phyloP scores from a whole-genome alignment of 30 jellyfish, hydroid and myxozoan species.

The Chrysaora quinquecirrha region DNA sequence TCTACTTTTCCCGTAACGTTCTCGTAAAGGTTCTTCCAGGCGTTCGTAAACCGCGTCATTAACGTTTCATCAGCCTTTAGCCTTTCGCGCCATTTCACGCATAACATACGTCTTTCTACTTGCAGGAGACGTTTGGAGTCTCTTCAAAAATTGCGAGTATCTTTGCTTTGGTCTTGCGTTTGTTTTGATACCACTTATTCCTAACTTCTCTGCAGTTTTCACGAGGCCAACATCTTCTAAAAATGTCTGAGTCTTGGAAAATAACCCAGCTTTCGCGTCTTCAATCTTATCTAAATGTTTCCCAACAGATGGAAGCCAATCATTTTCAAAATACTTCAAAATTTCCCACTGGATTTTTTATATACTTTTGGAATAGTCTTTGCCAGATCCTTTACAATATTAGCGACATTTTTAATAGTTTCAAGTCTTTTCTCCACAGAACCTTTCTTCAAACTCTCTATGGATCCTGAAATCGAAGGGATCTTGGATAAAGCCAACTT shows the following conservation, averaged over 20 bases:
- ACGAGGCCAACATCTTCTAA: slow-evolving; percentile 26
- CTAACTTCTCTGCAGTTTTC: not conserved
- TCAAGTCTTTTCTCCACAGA: slow-evolving; percentile 50
- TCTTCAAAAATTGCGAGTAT: slow-evolving; percentile 19
- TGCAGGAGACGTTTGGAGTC: not conserved
- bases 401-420: slow-evolving; percentile 6
- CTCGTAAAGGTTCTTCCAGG: slow-evolving; percentile 35
- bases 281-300: slow-evolving; percentile 45
- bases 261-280: slow-evolving; percentile 12
- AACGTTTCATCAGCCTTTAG: slow-evolving; percentile 39
- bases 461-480: slow-evolving; percentile 10
- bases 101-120: slow-evolving; percentile 6
- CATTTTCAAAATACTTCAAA: slow-evolving; percentile 12
- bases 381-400: slow-evolving; percentile 19
- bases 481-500: slow-evolving; percentile 12
- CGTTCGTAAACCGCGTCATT: slow-evolving; percentile 1
- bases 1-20: slow-evolving; percentile 59
- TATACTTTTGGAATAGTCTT: slow-evolving; percentile 11
- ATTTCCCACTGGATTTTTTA: not conserved
- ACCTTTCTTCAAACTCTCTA: slow-evolving; percentile 43
- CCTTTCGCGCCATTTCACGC: slow-evolving; percentile 10
- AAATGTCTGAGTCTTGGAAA: slow-evolving; percentile 8
- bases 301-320: slow-evolving; percentile 50
- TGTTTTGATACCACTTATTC: not conserved
- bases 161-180: slow-evolving; percentile 11